These are phyloP conservation scores for Myopa tessellatipennis DNA, from an alignment of 2,888 invertebrate species.

Conservation along the genomic window DNA sequence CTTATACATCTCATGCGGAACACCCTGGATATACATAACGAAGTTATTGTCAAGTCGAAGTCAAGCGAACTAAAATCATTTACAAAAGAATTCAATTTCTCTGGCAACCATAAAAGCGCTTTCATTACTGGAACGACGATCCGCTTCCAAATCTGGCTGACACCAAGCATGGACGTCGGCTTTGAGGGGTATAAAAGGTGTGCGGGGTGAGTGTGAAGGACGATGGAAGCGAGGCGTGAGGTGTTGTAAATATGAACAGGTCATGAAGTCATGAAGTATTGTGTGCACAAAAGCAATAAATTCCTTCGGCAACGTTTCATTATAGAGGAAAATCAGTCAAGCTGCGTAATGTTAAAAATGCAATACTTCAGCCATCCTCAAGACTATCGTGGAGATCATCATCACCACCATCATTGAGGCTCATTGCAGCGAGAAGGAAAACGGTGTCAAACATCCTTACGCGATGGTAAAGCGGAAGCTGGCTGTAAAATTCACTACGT, in stretches of 20 bases:
- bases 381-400: background rate
- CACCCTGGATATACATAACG: no score
- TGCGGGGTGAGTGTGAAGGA: background rate
- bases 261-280: background rate
- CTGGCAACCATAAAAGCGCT: slow-evolving; percentile 48
- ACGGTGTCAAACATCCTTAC: slow-evolving; percentile 51
- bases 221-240: background rate
- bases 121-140: slow-evolving; percentile 35
- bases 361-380: slow-evolving; percentile 40
- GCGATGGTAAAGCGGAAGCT: slow-evolving; percentile 40
- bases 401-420: slow-evolving; percentile 46
- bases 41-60: background rate
- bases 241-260: background rate
- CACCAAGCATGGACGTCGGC: background rate
- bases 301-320: slow-evolving; percentile 30
- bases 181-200: background rate
- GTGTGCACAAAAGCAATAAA: slow-evolving; percentile 29
- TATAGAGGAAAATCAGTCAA: slow-evolving; percentile 14
- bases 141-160: no score
- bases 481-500: background rate
- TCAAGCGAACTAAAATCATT: slow-evolving; percentile 25
- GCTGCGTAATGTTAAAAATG: slow-evolving; percentile 34
- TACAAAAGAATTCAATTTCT: slow-evolving; percentile 50
- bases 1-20: no score
- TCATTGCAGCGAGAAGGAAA: slow-evolving; percentile 47